These are phyloP conservation scores for Sardinella longiceps DNA, from an alignment of 2,797 vertebrate genomes.

Conservation along the genomic window DNA sequence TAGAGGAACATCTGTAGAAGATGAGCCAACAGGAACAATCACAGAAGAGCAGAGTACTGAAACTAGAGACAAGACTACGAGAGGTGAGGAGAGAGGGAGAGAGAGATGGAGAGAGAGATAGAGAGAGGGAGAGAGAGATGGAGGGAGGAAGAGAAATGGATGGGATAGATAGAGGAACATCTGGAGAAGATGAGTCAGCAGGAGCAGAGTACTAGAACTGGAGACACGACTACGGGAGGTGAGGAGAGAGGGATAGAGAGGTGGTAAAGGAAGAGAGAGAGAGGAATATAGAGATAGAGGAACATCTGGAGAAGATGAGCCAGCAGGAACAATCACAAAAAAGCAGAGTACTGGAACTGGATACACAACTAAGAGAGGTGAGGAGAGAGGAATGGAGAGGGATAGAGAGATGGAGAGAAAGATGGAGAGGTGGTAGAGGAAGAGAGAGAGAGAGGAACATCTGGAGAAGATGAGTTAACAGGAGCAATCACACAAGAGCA, in stretches of 20 bases:
- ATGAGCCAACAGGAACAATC: conserved; percentile 95
- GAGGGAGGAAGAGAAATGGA: background rate
- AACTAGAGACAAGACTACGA: conserved; percentile 77
- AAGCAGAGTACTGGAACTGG: conserved; percentile 81
- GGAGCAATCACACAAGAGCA: no score
- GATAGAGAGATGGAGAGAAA: background rate
- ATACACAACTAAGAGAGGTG: conserved; percentile 78
- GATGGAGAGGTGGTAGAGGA: background rate
- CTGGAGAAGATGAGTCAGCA: no score
- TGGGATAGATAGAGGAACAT: conserved; percentile 68
- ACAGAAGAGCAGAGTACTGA: conserved; percentile 88
- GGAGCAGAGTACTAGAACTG: no score
- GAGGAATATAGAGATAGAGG: no score
- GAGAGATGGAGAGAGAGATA: background rate
- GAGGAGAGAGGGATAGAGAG: no score
- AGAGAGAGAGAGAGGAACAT: background rate
- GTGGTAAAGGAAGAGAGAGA: no score
- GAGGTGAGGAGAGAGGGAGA: conserved; percentile 70
- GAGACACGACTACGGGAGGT: no score
- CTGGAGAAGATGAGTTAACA: no score
- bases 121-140: background rate
- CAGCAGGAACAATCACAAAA: no score
- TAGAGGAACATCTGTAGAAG: conserved; percentile 90
- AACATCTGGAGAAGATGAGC: no score
- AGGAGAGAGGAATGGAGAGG: conserved; percentile 40